Conservation (phyloP, 2,797 vertebrate species). For the Hyperoplus lanceolatus region DNA sequence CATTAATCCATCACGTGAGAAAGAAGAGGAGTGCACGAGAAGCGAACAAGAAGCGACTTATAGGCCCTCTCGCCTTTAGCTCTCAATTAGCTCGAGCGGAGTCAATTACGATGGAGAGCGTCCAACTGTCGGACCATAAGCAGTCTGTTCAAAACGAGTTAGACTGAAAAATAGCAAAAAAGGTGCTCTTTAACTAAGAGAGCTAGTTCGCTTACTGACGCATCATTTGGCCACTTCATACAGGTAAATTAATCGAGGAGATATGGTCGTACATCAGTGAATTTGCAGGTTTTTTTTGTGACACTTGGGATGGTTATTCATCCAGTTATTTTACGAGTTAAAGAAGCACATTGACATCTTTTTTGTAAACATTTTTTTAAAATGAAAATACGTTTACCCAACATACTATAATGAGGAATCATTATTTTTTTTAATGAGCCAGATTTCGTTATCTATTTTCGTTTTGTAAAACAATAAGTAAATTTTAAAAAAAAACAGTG, state of each 20-base stretch:
- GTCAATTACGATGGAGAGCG: neutral
- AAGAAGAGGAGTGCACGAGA: constrained; percentile 33
- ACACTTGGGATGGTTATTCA: neutral
- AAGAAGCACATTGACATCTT: neutral
- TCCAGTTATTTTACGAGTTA: neutral
- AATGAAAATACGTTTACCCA: neutral
- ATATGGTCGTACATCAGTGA: neutral
- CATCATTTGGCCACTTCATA: neutral
- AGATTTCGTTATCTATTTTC: neutral
- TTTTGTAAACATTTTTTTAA: neutral
- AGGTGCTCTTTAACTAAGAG: neutral
- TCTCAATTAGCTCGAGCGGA: constrained; percentile 1
- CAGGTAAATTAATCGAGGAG: neutral
- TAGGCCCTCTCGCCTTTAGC: neutral
- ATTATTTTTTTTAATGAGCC: too few species aligned
- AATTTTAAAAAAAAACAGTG: too few species aligned
- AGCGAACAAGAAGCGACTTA: neutral
- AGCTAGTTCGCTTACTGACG: neutral
- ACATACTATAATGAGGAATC: neutral
- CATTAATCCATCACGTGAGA: constrained; percentile 70
- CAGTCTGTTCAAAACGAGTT: neutral
- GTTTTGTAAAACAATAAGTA: neutral
- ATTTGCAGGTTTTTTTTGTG: neutral
- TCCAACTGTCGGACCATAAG: neutral
- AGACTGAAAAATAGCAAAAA: too few species aligned